Evolutionary conservation across 2,113 vertebrate species (phyloP), one percentile per base, ranked within the genome.

Genomic region (Brachypodius melanocephalos): DNA sequence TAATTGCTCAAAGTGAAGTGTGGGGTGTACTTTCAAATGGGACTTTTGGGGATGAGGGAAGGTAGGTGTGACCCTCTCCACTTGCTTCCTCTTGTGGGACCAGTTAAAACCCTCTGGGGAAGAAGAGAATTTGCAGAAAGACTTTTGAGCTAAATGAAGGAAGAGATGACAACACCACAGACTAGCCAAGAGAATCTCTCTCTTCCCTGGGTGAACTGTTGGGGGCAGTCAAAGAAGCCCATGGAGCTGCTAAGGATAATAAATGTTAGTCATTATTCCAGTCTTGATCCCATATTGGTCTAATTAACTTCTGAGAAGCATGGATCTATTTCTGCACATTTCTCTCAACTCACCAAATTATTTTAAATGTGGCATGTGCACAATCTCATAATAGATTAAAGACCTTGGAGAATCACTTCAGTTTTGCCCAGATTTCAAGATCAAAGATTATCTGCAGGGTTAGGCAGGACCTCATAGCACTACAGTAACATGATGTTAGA

Each of bases 301-400:
- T 95, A 88, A 93, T 94, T 94, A 97, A 83, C 88, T 95, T 88
- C 88, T 90, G 78, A 93, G 85, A 80, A 96, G 55, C 75, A 83
- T 52, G 68, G 48, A 93, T 85, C 89, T 96, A 90, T 96, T 95
- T 95, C 88, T 86, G 93, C 29, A 88, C 88, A 86, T 90, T 93
- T 85, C 89, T 91, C 67, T 96, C 88, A 88, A 93, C 46, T 90
- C 72, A 86, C 65, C 51, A 90, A 88, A 93, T 90, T 90, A 83
- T 94, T 89, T 94, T 59, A 89, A 89, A 94, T 59, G 68, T 4
- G 8, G 55, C 85, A 75, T 43, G 40, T 69, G 75, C 81, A 96
- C 79, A 85, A 67, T 83, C 46, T 93, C 75, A 59, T 85, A 90
- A 93, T 45, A 85, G 77, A 92, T 85, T 91, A 74, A 90, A 93